Percentiles rank a stretch among this genome's conserved stretches.
Conservation (phyloP, 1,140 invertebrate species). For the Drosophila sucinea region DNA sequence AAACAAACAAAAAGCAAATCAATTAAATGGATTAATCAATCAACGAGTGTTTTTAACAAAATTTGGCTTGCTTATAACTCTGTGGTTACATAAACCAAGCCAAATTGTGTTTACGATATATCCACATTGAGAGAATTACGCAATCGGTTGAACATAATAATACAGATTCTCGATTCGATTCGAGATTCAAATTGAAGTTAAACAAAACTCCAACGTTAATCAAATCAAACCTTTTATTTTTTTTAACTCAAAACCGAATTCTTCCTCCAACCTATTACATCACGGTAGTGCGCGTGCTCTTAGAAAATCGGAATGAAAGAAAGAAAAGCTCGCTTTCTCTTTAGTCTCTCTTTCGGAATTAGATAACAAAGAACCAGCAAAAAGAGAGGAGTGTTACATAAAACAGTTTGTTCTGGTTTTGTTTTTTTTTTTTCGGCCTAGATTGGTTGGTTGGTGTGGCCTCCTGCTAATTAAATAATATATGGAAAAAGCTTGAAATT, state of each 20-base stretch:
- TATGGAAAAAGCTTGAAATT: slow-evolving; percentile 52
- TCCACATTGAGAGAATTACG: slow-evolving; percentile 45
- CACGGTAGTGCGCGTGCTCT: slow-evolving; percentile 60
- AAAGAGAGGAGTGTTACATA: slow-evolving; percentile 56
- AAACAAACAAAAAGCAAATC: slow-evolving; percentile 26
- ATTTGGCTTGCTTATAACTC: slow-evolving; percentile 4
- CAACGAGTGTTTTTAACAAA: slow-evolving; percentile 12
- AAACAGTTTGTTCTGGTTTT: slow-evolving; percentile 18
- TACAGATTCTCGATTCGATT: slow-evolving; percentile 4
- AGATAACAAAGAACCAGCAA: slow-evolving; percentile 34
- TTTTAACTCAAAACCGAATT: background rate
- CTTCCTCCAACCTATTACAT: slow-evolving; percentile 53
- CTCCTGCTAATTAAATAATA: slow-evolving; percentile 8
- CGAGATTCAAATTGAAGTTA: background rate
- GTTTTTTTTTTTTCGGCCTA: slow-evolving; percentile 31
- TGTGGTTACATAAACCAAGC: slow-evolving; percentile 41
- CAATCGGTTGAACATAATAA: slow-evolving; percentile 28
- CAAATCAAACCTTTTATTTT: background rate
- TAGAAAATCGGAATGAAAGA: slow-evolving; percentile 17
- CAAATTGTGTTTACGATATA: slow-evolving; percentile 27
- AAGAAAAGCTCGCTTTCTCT: slow-evolving; percentile 30
- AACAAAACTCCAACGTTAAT: background rate
- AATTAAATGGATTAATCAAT: slow-evolving; percentile 1
- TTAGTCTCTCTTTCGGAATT: slow-evolving; percentile 32
- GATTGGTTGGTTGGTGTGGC: background rate